These are phyloP conservation scores for Andrena camellia DNA, from an alignment of 2,888 invertebrate species.

Conservation along the genomic window DNA sequence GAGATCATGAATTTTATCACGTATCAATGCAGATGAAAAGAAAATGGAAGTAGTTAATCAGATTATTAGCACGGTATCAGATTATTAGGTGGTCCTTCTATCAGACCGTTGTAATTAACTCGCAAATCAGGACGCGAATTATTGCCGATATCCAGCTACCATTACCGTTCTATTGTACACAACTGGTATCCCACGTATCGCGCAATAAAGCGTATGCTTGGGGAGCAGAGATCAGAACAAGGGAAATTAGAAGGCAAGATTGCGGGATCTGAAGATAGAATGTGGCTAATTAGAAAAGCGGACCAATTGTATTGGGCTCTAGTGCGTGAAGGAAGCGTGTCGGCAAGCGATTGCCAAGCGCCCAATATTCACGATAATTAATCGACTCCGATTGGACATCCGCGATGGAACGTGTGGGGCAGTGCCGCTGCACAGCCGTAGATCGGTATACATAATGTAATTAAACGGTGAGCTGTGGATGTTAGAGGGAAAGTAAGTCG, in stretches of 20 bases:
- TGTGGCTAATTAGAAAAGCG: constrained; percentile 23
- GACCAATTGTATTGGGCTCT: constrained; percentile 13
- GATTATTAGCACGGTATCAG: background rate
- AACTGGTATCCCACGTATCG: background rate
- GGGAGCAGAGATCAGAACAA: background rate
- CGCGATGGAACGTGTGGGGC: background rate
- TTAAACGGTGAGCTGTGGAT: background rate
- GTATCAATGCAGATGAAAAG: background rate
- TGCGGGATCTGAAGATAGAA: background rate
- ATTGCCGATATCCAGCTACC: background rate
- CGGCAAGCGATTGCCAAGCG: constrained; percentile 46
- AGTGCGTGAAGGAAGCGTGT: constrained; percentile 35
- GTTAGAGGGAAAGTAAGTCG: constrained; percentile 14
- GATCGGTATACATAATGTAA: background rate
- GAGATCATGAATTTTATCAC: background rate
- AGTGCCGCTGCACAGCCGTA: background rate
- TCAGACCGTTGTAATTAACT: too few species aligned
- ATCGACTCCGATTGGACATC: background rate
- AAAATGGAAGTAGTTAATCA: background rate
- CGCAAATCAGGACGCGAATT: too few species aligned
- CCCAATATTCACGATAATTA: constrained; percentile 2
- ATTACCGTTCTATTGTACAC: background rate
- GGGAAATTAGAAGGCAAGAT: background rate
- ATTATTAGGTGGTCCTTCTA: too few species aligned
- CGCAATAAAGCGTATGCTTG: background rate